Evolutionary conservation across 1,140 invertebrate genomes (phyloP).

Genomic region (Drosophila elegans): DNA sequence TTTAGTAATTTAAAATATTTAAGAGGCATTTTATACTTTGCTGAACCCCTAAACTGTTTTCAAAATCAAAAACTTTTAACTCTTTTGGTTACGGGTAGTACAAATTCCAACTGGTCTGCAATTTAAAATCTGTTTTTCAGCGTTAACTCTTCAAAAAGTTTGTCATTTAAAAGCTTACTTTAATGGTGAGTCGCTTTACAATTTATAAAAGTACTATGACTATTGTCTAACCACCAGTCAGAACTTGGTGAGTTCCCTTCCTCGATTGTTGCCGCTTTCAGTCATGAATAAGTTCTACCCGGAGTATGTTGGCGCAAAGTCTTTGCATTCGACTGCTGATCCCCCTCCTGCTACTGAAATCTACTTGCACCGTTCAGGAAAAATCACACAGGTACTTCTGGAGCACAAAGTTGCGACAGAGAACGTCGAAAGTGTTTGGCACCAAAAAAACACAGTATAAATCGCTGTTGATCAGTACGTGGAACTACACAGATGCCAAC

Average conservation of each 20-base stretch:
- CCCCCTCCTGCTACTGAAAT: constrained; percentile 6
- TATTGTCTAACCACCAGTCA: not conserved
- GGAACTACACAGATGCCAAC: constrained; percentile 44
- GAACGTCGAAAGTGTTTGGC: not conserved
- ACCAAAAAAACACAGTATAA: not conserved
- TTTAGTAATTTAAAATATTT: too few relatives aligned
- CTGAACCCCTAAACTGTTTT: too few relatives aligned
- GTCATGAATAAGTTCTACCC: constrained; percentile 12
- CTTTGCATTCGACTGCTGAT: constrained; percentile 1
- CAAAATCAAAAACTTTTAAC: too few relatives aligned
- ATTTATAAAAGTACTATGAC: not conserved
- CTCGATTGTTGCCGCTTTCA: not conserved
- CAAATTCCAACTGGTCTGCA: not conserved
- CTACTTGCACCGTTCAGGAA: not conserved
- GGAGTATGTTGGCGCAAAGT: constrained; percentile 11
- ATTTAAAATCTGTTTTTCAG: not conserved
- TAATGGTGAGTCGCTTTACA: not conserved
- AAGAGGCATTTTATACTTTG: too few relatives aligned
- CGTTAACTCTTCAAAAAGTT: not conserved
- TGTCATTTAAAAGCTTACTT: not conserved
- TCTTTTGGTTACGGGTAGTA: too few relatives aligned
- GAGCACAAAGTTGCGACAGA: not conserved
- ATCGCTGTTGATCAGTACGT: constrained; percentile 28
- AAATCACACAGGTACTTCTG: too few relatives aligned
- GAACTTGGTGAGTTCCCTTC: too few relatives aligned